Evolutionary conservation across 2,888 invertebrate genomes (phyloP).

Genomic region (Polietes domitor): DNA sequence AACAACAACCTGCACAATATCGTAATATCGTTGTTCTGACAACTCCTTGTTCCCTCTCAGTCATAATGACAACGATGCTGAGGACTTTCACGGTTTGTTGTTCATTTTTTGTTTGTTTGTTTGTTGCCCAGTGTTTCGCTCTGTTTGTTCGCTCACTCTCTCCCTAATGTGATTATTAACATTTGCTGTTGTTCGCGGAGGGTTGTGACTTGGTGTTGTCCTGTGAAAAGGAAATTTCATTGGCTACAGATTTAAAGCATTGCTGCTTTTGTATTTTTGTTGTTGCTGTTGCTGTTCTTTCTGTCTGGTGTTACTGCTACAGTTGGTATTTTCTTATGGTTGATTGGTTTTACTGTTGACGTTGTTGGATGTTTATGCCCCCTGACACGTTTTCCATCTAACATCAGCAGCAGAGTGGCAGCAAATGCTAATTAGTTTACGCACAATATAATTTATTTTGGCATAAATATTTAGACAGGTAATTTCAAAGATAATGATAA

Average conservation of each 20-base stretch:
- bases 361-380: slow-evolving; percentile 10
- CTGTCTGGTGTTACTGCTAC: background rate
- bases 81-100: slow-evolving; percentile 6
- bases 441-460: slow-evolving; percentile 35
- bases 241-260: background rate
- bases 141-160: background rate
- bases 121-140: background rate
- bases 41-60: background rate
- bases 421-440: slow-evolving; percentile 32
- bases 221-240: background rate
- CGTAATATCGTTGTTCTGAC: background rate
- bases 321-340: background rate
- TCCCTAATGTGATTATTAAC: slow-evolving; percentile 28
- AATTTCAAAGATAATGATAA: slow-evolving; percentile 24
- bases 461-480: slow-evolving; percentile 39
- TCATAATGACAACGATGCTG: background rate
- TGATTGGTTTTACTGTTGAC: background rate
- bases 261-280: background rate
- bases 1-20: background rate
- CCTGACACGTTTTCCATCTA: slow-evolving; percentile 1
- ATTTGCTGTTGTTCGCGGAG: slow-evolving; percentile 11
- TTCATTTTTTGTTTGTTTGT: too few relatives aligned
- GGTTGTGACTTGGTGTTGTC: background rate
- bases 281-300: too few relatives aligned
- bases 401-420: background rate